phyloP scores from a whole-genome alignment of 92 coral and sea anemone species.

The Zoanthus sansibaricus region DNA sequence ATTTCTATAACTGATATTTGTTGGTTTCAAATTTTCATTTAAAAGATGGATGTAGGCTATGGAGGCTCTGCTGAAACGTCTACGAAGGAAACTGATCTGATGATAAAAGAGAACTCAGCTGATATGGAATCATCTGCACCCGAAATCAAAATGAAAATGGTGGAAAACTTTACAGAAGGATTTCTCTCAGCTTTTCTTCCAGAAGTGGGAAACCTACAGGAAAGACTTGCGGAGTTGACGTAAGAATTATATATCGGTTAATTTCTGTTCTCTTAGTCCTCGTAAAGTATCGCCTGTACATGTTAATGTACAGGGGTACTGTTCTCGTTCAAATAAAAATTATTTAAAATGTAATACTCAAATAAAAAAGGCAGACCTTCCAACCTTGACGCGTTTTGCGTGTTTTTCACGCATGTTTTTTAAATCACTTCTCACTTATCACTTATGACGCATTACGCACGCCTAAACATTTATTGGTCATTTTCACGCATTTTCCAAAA shows the following conservation, averaged over 20 bases:
- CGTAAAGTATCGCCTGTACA: no score
- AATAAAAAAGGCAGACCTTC: no score
- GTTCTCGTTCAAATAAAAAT: no score
- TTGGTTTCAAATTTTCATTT: background rate
- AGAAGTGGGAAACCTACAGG: constrained; percentile 77
- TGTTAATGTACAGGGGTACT: no score
- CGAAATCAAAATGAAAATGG: constrained; percentile 59
- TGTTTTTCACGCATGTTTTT: no score
- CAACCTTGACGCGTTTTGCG: no score
- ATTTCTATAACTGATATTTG: background rate
- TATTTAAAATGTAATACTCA: no score
- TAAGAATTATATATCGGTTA: background rate
- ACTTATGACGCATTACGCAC: no score
- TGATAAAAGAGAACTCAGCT: constrained; percentile 9
- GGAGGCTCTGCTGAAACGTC: background rate
- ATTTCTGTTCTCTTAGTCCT: no score
- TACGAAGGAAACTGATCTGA: constrained; percentile 14
- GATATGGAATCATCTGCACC: background rate
- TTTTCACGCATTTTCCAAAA: no score
- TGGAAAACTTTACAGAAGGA: constrained; percentile 78
- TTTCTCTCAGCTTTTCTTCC: constrained; percentile 83
- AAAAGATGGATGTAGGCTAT: constrained; percentile 5
- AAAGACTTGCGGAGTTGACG: constrained; percentile 84
- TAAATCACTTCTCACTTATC: no score
- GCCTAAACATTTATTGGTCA: no score